Evolutionary conservation across 2,888 invertebrate genomes (phyloP), one percentile per base, ranked within the genome.

Genomic region (Lepidochitona cinerea): DNA sequence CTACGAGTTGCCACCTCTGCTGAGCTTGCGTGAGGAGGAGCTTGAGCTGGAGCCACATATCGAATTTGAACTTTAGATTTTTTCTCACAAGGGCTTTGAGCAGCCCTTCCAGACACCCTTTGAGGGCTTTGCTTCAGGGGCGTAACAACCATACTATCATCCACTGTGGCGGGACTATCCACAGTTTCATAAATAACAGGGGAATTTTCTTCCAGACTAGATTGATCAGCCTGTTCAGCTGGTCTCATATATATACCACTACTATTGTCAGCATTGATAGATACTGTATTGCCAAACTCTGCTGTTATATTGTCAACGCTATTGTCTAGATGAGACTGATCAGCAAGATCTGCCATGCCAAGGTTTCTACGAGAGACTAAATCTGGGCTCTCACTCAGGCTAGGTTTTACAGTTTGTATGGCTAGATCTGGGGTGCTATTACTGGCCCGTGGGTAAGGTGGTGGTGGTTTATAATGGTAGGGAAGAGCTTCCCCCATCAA

Each of bases 381-480:
- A 80, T 89, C 89, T 5, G 89, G 89, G 72, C 84, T 87, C 71
- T 85, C 83, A 73, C 80, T 84, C 59, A 83, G 71, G 37, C 72
- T 74, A 49, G 59, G 68, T 71, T 33, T 80, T 71, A 49, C 76
- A n/a, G 85, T 81, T 70, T 87, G 86, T 36, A 83, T 85, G 0
- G 96, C 96, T 72, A 96, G 90, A 89, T 96, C 96, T 0, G 96
- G 96, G 0, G 96, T 96, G 0, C 95, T 96, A 83, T 95, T 95
- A 9, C 95, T 96, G 26, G 87, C 87, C 12, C 89, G 80, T 0
- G 95, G 95, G 91, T 96, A 96, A 0, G 96, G 96, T 0, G 96
- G 96, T 0, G 96, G 95, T 3, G 88, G 89, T 89, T 96, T 96
- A 87, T 94, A 94, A 6, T 95, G 92, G 85, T 94, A 94, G 29